A percentile compares a stretch with the other conserved stretches of the same genome.
These are phyloP conservation scores for Yponomeuta malinellus DNA, from an alignment of 2,888 invertebrate species.

Conservation along the genomic window DNA sequence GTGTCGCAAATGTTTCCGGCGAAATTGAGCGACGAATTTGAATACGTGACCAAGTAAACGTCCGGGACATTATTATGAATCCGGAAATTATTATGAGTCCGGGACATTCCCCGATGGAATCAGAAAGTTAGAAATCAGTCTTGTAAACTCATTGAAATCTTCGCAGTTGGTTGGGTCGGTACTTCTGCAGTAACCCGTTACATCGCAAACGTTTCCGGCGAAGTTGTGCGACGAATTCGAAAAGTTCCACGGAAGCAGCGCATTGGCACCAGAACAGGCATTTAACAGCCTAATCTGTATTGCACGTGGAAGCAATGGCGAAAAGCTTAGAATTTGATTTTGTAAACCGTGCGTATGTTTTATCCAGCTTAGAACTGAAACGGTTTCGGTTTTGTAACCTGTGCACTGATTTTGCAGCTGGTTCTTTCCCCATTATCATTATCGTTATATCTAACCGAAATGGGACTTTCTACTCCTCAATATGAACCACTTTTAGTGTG, in stretches of 20 bases:
- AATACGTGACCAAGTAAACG: no score
- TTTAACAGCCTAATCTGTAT: slow-evolving; percentile 1
- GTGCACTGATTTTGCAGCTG: not conserved
- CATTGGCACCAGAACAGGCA: not conserved
- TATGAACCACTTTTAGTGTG: no score
- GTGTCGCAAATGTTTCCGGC: no score
- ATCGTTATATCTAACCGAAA: not conserved
- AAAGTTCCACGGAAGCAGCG: not conserved
- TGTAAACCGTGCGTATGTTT: not conserved
- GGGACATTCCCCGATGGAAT: no score
- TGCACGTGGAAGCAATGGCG: not conserved
- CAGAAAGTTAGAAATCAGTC: no score
- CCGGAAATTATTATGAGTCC: no score
- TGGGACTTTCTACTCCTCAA: not conserved
- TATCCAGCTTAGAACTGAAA: not conserved
- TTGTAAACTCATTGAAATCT: no score
- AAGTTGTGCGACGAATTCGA: not conserved
- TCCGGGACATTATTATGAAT: no score
- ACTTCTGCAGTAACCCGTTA: not conserved
- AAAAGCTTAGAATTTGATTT: not conserved
- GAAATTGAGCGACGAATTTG: no score
- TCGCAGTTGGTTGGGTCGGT: not conserved
- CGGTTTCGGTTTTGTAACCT: not conserved
- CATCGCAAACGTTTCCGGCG: not conserved
- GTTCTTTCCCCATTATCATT: not conserved